Base-by-base conservation (phyloP, 1,140 invertebrate species). In the Nebria ingens region DNA sequence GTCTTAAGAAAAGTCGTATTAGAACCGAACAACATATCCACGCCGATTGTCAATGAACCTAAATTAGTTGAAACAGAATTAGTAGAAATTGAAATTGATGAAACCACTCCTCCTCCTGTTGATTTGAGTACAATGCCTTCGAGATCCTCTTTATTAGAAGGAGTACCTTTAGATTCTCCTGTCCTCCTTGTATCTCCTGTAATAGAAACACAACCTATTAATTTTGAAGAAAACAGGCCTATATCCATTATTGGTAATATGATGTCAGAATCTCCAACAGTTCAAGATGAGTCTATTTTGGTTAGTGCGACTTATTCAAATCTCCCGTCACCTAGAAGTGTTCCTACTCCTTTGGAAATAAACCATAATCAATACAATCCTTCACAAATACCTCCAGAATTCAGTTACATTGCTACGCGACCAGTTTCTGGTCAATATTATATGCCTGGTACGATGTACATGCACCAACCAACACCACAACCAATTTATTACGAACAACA, bases 201-300 rank as follows among this genome's bases (percentile, higher is more conserved):
- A 9, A 45, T 45, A 11, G 40, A 11, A 4, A 11, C 9, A 9
- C 9, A 9, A 12, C 40, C 40, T 45, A 17, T 6, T 12, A 12
- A 9, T 9, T 34, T 6, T 34, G 25, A 34, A 9, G 25, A 34
- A 6, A n/a, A 34, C n/a, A 45, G 15, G 4, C 40, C 40, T 9
- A 45, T 45, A 11, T 45, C 40, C 9, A 45, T 45, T 17, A 45
- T 45, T 17, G 40, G 40, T 45, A 45, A 45, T 45, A 45, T 45
- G 9, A 45, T 45, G 9, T n/a, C 6, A 9, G n/a, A 34, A 9
- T 6, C 9, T 12, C 9, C 40, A 45, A 17, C 40, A 11, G 15
- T 17, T 12, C 6, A 6, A 45, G 40, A 6, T 11, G 40, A 45
- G 4, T 45, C 40, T 11, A 45, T 45, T 45, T 17, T 45, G 4